Evolutionary conservation across 2,113 vertebrate species (phyloP).

Genomic region (Rhodinocichla rosea): DNA sequence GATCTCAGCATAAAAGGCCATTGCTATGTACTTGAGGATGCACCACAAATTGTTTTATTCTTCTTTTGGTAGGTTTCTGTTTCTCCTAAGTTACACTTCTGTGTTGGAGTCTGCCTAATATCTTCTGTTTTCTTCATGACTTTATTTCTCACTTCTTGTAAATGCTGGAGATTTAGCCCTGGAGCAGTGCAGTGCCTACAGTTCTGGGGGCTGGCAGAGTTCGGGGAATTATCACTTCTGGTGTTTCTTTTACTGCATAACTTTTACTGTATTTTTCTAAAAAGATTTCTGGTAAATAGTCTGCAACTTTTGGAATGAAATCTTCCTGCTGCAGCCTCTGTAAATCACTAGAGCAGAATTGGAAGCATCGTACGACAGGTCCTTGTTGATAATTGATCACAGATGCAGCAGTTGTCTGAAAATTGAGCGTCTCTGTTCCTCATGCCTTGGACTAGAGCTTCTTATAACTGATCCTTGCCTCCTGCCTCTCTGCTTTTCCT

Average conservation of each 20-base stretch:
- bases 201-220: background rate
- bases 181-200: background rate
- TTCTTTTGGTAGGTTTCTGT: background rate
- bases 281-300: slow-evolving; percentile 51
- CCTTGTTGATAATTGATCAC: slow-evolving; percentile 50
- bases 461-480: background rate
- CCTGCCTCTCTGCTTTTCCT: slow-evolving; percentile 25
- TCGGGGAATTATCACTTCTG: background rate
- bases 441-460: slow-evolving; percentile 13
- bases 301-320: slow-evolving; percentile 25
- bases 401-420: slow-evolving; percentile 47
- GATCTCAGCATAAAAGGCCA: background rate
- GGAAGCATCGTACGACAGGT: slow-evolving; percentile 21
- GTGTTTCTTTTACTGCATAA: background rate
- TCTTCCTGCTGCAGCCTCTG: slow-evolving; percentile 13
- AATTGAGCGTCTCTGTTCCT: background rate
- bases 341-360: slow-evolving; percentile 13
- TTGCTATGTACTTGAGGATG: background rate
- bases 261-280: slow-evolving; percentile 39
- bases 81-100: background rate
- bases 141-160: slow-evolving; percentile 8
- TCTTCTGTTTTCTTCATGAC: background rate
- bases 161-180: background rate
- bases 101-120: background rate
- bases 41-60: background rate